phyloP scores from a whole-genome alignment of 1,140 invertebrate genomes.

The Campoletis sonorensis region DNA sequence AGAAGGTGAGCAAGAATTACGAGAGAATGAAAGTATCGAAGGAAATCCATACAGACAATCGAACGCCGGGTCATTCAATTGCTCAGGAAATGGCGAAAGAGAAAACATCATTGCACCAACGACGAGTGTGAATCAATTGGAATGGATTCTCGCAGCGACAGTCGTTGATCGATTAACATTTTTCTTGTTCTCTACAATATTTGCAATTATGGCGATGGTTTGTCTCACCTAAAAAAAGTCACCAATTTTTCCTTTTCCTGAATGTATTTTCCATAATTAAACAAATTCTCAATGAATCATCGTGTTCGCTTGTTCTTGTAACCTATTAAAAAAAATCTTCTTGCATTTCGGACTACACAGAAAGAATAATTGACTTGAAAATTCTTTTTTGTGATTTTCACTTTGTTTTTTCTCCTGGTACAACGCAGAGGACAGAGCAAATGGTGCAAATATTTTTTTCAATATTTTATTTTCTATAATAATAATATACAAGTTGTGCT shows the following conservation, averaged over 20 bases:
- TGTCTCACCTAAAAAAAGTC: conserved; percentile 61
- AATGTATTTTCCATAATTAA: too few relatives aligned
- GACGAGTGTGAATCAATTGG: conserved; percentile 74
- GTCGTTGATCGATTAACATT: conserved; percentile 81
- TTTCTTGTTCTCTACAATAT: conserved; percentile 77
- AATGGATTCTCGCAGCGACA: conserved; percentile 81
- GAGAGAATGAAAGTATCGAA: conserved; percentile 64
- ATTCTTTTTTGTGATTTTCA: background rate
- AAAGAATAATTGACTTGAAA: background rate
- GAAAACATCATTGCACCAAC: conserved; percentile 69
- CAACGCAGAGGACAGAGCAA: background rate
- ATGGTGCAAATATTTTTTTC: background rate
- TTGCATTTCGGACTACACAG: too few relatives aligned
- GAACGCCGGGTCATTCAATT: conserved; percentile 57
- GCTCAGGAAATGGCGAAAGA: conserved; percentile 69
- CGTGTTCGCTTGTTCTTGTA: too few relatives aligned
- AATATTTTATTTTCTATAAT: conserved; percentile 2
- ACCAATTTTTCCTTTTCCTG: background rate
- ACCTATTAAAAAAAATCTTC: too few relatives aligned
- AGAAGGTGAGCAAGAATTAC: conserved; percentile 72
- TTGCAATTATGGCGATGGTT: conserved; percentile 75
- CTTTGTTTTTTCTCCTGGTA: background rate
- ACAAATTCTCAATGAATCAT: too few relatives aligned
- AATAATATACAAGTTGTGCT: background rate
- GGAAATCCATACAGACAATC: conserved; percentile 57